phyloP scores from a whole-genome alignment of 2,797 vertebrate species.

The Rhynchotus rufescens region DNA sequence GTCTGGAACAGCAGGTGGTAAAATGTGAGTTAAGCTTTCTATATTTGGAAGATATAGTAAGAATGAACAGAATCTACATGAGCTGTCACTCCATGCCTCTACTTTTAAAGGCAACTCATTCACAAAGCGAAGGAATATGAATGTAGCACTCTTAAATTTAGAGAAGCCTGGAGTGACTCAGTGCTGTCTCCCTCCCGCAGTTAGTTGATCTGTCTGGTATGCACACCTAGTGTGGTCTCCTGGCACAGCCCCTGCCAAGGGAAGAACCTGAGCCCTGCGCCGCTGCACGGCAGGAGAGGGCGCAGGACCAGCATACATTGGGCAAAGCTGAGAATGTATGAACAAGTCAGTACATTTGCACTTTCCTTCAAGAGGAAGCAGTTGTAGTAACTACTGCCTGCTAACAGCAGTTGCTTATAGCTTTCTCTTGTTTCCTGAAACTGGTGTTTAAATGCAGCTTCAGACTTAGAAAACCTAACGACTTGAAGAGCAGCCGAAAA shows the following conservation, averaged over 20 bases:
- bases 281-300: background rate
- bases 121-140: background rate
- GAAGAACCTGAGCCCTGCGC: background rate
- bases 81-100: background rate
- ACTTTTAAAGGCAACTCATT: background rate
- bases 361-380: conserved; percentile 7
- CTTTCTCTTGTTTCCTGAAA: background rate
- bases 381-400: background rate
- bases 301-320: background rate
- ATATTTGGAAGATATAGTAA: background rate
- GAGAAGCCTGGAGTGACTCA: background rate
- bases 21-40: background rate
- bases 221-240: background rate
- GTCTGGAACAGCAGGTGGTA: background rate
- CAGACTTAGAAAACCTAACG: background rate
- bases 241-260: background rate
- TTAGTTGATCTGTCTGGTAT: background rate
- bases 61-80: background rate
- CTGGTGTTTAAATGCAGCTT: background rate
- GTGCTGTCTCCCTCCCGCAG: background rate
- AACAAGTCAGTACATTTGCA: conserved; percentile 9
- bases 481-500: background rate
- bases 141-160: background rate
- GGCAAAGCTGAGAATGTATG: conserved; percentile 9
- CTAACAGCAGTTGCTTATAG: background rate